phyloP scores from a whole-genome alignment of 2,113 vertebrate species.

The Corydoras sp. region DNA sequence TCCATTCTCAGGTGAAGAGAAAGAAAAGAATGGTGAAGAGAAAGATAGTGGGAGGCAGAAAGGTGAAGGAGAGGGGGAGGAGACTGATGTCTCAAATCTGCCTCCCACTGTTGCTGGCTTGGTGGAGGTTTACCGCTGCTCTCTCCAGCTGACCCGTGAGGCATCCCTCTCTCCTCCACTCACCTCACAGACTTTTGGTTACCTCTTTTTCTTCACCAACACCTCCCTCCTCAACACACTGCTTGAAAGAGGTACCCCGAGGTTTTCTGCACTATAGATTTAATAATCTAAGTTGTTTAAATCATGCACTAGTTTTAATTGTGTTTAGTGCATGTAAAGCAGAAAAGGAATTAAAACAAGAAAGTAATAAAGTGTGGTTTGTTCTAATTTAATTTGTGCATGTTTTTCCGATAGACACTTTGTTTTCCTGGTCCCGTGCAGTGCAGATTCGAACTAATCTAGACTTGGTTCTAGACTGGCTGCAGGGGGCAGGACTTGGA shows the following conservation, averaged over 20 bases:
- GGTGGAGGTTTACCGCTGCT: constrained; percentile 80
- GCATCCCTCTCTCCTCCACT: constrained; percentile 81
- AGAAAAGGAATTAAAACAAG: too few relatives aligned
- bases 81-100: constrained; percentile 66
- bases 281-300: too few relatives aligned
- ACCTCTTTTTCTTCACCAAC: constrained; percentile 93
- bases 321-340: too few relatives aligned
- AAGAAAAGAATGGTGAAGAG: constrained; percentile 56
- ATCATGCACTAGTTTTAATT: too few relatives aligned
- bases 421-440: constrained; percentile 86
- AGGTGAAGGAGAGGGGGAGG: constrained; percentile 49
- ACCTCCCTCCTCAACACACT: constrained; percentile 89
- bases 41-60: constrained; percentile 41
- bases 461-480: constrained; percentile 86
- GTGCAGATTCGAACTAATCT: constrained; percentile 88
- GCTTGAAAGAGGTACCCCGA: constrained; percentile 79
- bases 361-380: too few relatives aligned
- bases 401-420: constrained; percentile 53
- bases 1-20: constrained; percentile 74
- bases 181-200: constrained; percentile 87
- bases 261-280: too few relatives aligned
- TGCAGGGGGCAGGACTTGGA: constrained; percentile 81
- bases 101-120: constrained; percentile 75
- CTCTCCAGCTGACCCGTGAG: constrained; percentile 74
- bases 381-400: background rate